A percentile compares a stretch with the other conserved stretches of the same genome.
phyloP scores from a whole-genome alignment of 2,113 vertebrate genomes.

The Antechinus stuartii region DNA sequence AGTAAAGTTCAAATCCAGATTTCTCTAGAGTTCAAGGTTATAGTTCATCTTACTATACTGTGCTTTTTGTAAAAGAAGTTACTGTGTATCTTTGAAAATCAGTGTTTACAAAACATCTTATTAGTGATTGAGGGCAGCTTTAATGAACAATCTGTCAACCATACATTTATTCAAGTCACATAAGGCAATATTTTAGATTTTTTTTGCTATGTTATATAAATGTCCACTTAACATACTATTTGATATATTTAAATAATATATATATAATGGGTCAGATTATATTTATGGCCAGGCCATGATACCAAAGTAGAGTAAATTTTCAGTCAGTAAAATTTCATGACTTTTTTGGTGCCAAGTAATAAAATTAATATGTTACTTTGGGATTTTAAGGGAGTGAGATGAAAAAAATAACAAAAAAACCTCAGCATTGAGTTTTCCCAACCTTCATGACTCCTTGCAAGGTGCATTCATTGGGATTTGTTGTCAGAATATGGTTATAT shows the following conservation, averaged over 20 bases:
- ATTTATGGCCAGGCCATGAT: background rate
- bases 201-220: background rate
- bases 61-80: background rate
- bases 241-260: background rate
- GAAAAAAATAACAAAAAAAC: too few relatives aligned
- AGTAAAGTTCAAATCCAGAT: background rate
- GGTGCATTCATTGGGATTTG: constrained; percentile 8
- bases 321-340: background rate
- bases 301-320: background rate
- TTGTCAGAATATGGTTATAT: background rate
- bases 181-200: background rate
- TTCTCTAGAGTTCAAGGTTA: background rate
- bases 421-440: constrained; percentile 14
- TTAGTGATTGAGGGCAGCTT: background rate
- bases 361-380: background rate
- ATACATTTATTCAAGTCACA: background rate
- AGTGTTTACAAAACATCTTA: background rate
- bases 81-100: background rate
- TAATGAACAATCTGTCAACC: background rate
- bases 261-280: background rate
- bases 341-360: background rate
- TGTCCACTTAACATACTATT: background rate
- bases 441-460: background rate
- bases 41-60: background rate
- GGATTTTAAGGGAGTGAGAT: background rate